phyloP scores from a whole-genome alignment of 2,797 vertebrate genomes.

The Sebastes matsubarae region DNA sequence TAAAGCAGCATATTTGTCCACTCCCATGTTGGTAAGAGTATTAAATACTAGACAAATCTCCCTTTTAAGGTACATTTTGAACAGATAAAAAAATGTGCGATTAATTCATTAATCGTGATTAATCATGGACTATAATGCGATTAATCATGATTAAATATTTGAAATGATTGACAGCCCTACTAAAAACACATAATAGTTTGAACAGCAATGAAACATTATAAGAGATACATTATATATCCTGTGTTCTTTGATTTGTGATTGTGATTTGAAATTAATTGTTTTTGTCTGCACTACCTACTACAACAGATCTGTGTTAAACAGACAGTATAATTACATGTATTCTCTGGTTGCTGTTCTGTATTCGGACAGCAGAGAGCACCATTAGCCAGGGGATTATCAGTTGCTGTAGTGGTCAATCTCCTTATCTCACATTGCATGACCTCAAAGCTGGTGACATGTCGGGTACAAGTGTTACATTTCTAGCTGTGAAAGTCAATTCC shows the following conservation, averaged over 20 bases:
- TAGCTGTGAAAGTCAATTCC: slow-evolving; percentile 4
- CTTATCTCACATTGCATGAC: not conserved
- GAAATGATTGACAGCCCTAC: too few relatives aligned
- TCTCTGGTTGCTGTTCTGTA: slow-evolving; percentile 4
- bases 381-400: not conserved
- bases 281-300: not conserved
- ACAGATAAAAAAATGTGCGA: too few relatives aligned
- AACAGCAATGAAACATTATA: too few relatives aligned
- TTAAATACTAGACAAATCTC: too few relatives aligned
- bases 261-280: not conserved
- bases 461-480: not conserved
- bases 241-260: not conserved
- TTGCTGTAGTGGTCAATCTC: not conserved
- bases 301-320: not conserved
- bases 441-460: not conserved
- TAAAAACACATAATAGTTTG: not conserved
- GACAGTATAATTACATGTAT: too few relatives aligned
- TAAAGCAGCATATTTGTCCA: too few relatives aligned
- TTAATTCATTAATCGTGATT: too few relatives aligned
- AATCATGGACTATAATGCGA: too few relatives aligned
- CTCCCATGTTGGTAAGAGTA: too few relatives aligned
- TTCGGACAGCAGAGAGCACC: slow-evolving; percentile 60
- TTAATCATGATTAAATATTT: too few relatives aligned
- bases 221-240: not conserved
- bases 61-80: too few relatives aligned